phyloP scores from a whole-genome alignment of 2,888 invertebrate species.

The Vanessa cardui region DNA sequence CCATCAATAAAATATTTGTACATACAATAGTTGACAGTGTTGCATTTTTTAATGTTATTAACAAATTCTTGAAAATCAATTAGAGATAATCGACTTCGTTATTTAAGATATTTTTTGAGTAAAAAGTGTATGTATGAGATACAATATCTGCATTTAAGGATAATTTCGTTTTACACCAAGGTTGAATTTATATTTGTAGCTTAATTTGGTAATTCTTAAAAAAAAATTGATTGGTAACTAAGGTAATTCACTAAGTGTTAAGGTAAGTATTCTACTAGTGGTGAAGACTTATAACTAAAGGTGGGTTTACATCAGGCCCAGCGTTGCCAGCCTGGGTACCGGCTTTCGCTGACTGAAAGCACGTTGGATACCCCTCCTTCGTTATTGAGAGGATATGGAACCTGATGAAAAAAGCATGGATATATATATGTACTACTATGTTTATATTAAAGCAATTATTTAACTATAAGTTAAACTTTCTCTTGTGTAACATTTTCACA shows the following conservation, averaged over 20 bases:
- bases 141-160: too few species aligned
- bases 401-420: conserved; percentile 45
- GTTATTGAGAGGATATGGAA: conserved; percentile 53
- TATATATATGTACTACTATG: not conserved
- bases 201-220: conserved; percentile 2
- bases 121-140: too few species aligned
- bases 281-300: conserved; percentile 2
- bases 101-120: too few species aligned
- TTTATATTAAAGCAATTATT: too few species aligned
- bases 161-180: too few species aligned
- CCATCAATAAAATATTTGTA: too few species aligned
- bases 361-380: conserved; percentile 67
- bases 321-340: conserved; percentile 57
- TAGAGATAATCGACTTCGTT: too few species aligned
- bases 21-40: too few species aligned
- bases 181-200: not conserved
- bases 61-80: too few species aligned
- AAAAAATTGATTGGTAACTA: not conserved
- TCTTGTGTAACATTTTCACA: too few species aligned
- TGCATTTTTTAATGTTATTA: too few species aligned
- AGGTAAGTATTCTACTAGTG: conserved; percentile 2
- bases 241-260: not conserved
- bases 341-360: conserved; percentile 62
- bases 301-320: conserved; percentile 48
- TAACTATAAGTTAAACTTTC: too few species aligned